phyloP scores from a whole-genome alignment of 2,888 invertebrate genomes.

The Petrolisthes cinctipes region DNA sequence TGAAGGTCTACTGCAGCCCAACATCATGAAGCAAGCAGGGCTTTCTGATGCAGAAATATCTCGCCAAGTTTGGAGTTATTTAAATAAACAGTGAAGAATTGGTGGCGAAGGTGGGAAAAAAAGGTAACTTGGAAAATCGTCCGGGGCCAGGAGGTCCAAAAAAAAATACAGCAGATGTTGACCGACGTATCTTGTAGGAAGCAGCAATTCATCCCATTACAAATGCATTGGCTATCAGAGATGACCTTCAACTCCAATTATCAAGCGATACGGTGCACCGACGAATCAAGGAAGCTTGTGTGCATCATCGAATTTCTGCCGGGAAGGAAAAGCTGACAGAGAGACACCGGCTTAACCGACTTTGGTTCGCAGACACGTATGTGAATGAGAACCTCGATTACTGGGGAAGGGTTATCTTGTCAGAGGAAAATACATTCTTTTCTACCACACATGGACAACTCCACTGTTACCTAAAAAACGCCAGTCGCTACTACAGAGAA shows the following conservation, averaged over 20 bases:
- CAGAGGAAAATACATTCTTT: too few relatives aligned
- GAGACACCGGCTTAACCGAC: not conserved
- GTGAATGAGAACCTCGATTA: not conserved
- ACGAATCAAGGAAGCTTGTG: not conserved
- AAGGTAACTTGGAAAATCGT: not conserved
- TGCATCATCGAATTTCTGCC: not conserved
- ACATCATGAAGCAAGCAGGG: too few relatives aligned
- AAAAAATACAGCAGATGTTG: not conserved
- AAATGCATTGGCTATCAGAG: not conserved
- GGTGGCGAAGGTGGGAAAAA: not conserved
- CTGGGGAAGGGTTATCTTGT: not conserved
- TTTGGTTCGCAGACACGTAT: not conserved
- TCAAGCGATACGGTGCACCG: not conserved
- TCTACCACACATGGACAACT: too few relatives aligned
- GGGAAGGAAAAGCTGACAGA: not conserved
- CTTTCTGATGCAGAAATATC: too few relatives aligned
- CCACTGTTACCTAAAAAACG: too few relatives aligned
- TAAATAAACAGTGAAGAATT: not conserved
- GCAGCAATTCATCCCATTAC: not conserved
- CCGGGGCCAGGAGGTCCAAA: not conserved
- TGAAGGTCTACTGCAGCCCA: too few relatives aligned
- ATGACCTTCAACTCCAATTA: not conserved
- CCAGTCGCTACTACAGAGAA: too few relatives aligned
- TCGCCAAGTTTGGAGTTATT: too few relatives aligned
- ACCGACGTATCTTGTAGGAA: not conserved